phyloP scores from a whole-genome alignment of 2,888 invertebrate species.

The Tyria jacobaeae region DNA sequence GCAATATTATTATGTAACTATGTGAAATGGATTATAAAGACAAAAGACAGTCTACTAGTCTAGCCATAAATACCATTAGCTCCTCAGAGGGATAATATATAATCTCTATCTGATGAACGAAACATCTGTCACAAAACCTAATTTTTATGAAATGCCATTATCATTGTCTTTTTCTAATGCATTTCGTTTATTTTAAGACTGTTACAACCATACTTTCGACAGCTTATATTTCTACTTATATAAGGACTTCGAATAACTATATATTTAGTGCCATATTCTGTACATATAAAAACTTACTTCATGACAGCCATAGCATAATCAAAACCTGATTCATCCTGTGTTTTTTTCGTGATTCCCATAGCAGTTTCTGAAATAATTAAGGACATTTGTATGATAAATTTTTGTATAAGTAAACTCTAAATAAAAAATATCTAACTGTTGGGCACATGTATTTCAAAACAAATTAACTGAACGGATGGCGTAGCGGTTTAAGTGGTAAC shows the following conservation, averaged over 20 bases:
- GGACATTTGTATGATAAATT: background rate
- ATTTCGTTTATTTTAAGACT: background rate
- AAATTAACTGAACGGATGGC: no score
- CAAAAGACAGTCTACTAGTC: background rate
- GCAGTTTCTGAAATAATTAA: slow-evolving; percentile 89
- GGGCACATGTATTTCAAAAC: background rate
- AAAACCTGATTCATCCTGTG: slow-evolving; percentile 90
- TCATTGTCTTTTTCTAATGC: background rate
- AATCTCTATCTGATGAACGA: no score
- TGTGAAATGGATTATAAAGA: background rate
- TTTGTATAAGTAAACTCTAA: background rate
- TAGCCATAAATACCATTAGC: background rate
- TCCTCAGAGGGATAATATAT: no score
- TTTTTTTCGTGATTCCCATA: slow-evolving; percentile 93
- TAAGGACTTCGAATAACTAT: no score
- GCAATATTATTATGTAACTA: background rate
- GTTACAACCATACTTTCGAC: background rate
- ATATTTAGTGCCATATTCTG: background rate
- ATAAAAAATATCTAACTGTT: background rate
- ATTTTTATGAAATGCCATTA: background rate
- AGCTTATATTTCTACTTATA: background rate
- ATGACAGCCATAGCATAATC: slow-evolving; percentile 95
- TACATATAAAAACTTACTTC: slow-evolving; percentile 82
- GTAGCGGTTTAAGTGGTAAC: no score
- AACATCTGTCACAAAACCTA: no score